Evolutionary conservation across 2,888 invertebrate species (phyloP).

Genomic region (Nymphalis polychloros): DNA sequence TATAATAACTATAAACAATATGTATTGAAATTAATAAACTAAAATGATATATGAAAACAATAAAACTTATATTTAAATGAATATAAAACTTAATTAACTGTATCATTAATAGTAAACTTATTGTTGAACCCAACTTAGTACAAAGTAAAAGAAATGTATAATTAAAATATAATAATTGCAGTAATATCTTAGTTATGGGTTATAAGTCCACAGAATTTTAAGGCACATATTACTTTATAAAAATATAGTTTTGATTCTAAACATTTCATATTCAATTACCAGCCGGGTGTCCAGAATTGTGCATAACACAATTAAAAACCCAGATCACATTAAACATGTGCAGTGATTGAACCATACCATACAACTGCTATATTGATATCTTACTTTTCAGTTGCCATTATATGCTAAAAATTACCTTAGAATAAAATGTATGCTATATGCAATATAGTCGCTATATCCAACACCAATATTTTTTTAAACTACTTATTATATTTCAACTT

Average conservation of each 20-base stretch:
- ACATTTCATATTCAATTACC: too few species aligned
- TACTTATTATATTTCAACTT: background rate
- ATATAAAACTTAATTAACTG: slow-evolving; percentile 4
- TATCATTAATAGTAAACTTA: slow-evolving; percentile 9
- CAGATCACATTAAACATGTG: too few species aligned
- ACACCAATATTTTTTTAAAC: background rate
- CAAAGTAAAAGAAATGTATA: background rate
- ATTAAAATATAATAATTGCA: background rate
- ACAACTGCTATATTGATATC: too few species aligned
- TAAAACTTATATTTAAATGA: background rate
- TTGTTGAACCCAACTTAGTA: background rate
- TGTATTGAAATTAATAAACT: background rate
- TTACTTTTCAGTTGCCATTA: too few species aligned
- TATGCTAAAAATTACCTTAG: too few species aligned
- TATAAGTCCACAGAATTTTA: background rate
- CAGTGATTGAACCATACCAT: too few species aligned
- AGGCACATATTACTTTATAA: slow-evolving; percentile 2
- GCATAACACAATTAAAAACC: too few species aligned
- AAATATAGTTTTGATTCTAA: background rate
- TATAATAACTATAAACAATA: background rate
- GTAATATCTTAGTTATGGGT: background rate
- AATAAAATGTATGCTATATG: background rate
- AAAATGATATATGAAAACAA: slow-evolving; percentile 1
- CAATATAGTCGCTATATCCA: background rate
- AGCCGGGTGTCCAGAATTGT: too few species aligned